These are phyloP conservation scores for Orchesellides sinensis DNA, from an alignment of 2,888 invertebrate species.

Conservation along the genomic window DNA sequence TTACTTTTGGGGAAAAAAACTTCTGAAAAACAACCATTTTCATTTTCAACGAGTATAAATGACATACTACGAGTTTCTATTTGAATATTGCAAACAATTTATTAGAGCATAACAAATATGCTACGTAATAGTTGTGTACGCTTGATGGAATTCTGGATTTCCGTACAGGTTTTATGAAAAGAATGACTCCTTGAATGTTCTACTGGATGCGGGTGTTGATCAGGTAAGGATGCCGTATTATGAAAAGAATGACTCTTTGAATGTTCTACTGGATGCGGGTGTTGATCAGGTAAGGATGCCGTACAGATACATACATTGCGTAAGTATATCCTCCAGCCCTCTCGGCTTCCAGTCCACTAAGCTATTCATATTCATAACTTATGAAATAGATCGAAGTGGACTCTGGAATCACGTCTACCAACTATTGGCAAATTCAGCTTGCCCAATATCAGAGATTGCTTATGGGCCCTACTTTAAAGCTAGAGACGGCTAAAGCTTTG, in stretches of 20 bases:
- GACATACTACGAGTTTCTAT: too few relatives aligned
- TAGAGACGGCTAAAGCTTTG: slow-evolving; percentile 88
- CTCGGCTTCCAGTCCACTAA: too few relatives aligned
- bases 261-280: slow-evolving; percentile 88
- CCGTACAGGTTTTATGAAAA: slow-evolving; percentile 88
- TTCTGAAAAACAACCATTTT: too few relatives aligned
- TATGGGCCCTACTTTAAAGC: slow-evolving; percentile 85
- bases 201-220: slow-evolving; percentile 91
- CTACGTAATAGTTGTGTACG: too few relatives aligned
- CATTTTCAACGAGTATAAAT: too few relatives aligned
- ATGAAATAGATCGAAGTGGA: slow-evolving; percentile 72
- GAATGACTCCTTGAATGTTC: slow-evolving; percentile 87
- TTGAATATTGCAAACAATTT: too few relatives aligned
- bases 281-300: slow-evolving; percentile 92
- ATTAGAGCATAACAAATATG: too few relatives aligned
- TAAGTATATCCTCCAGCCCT: too few relatives aligned
- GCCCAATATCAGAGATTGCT: slow-evolving; percentile 88
- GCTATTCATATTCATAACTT: too few relatives aligned
- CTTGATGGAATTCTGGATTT: too few relatives aligned
- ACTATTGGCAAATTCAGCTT: slow-evolving; percentile 82
- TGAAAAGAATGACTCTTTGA: slow-evolving; percentile 89
- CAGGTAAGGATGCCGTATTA: slow-evolving; percentile 89
- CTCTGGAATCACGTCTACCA: slow-evolving; percentile 77
- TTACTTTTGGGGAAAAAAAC: too few relatives aligned
- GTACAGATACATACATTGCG: too few relatives aligned